Evolutionary conservation across 2,113 vertebrate genomes (phyloP).

Genomic region (Reinhardtius hippoglossoides): DNA sequence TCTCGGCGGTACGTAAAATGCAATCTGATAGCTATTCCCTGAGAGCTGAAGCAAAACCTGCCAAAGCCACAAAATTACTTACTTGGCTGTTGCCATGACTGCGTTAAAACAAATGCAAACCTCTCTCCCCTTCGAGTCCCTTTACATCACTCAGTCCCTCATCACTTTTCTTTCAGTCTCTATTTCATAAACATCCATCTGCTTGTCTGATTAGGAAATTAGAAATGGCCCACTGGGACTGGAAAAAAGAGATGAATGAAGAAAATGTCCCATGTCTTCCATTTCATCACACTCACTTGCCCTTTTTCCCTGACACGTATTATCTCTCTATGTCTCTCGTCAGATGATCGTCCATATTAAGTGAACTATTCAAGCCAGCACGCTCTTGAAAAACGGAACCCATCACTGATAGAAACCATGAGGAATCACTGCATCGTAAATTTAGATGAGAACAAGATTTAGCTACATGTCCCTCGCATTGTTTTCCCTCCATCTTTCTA

Average conservation of each 20-base stretch:
- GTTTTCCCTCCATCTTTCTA: not conserved
- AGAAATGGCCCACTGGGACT: conserved; percentile 27
- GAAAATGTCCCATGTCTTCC: not conserved
- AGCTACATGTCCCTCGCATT: conserved; percentile 17
- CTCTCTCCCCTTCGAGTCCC: not conserved
- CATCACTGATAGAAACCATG: conserved; percentile 9
- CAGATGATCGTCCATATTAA: not conserved
- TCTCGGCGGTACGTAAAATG: conserved; percentile 41
- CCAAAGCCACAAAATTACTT: conserved; percentile 56
- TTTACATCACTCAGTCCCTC: conserved; percentile 22
- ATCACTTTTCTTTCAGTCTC: conserved; percentile 6
- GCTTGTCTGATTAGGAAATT: conserved; percentile 42
- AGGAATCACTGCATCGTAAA: conserved; percentile 26
- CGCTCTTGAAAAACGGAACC: conserved; percentile 4
- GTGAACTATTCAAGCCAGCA: no score
- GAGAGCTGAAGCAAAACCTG: conserved; percentile 25
- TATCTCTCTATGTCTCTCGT: not conserved
- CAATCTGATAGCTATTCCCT: conserved; percentile 51
- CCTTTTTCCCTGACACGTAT: conserved; percentile 7
- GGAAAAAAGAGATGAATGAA: not conserved
- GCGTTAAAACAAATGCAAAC: conserved; percentile 41
- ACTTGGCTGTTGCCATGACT: conserved; percentile 57
- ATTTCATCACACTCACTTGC: not conserved
- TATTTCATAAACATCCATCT: conserved; percentile 52
- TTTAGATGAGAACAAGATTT: conserved; percentile 44